These are phyloP conservation scores for Buceros bicornis DNA, from an alignment of 2,797 vertebrate genomes.

Conservation along the genomic window DNA sequence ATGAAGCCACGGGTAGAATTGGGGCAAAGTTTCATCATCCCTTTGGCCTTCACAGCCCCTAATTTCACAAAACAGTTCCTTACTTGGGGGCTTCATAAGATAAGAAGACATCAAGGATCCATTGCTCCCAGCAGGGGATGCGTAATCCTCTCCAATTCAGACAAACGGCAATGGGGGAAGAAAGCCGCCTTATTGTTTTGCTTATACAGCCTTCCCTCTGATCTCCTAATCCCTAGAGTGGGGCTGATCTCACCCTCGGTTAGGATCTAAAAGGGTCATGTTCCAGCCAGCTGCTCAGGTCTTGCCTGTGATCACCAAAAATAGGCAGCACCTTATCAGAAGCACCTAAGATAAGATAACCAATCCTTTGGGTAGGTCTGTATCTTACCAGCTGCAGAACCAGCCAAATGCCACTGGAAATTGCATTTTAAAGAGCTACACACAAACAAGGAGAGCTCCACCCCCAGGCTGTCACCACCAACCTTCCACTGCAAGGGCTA, in stretches of 20 bases:
- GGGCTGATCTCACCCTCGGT: constrained; percentile 17
- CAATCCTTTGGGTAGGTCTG: not conserved
- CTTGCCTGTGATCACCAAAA: not conserved
- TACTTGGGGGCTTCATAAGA: not conserved
- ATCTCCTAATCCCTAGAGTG: constrained; percentile 20
- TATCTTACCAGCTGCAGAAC: constrained; percentile 14
- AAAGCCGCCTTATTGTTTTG: not conserved
- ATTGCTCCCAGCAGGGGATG: not conserved
- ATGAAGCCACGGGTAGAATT: not conserved
- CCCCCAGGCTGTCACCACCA: not conserved
- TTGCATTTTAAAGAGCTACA: not conserved
- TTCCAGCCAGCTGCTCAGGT: constrained; percentile 9
- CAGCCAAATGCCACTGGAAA: not conserved
- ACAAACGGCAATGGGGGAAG: constrained; percentile 10
- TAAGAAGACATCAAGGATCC: not conserved
- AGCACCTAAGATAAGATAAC: not conserved
- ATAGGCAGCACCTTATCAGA: constrained; percentile 18
- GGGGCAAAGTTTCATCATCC: not conserved
- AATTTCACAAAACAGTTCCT: not conserved
- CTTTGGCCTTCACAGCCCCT: not conserved
- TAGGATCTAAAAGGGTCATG: not conserved
- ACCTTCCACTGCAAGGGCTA: not conserved
- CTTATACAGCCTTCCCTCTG: constrained; percentile 18
- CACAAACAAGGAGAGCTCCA: not conserved
- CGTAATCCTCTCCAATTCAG: not conserved